These are phyloP conservation scores for Macaria notata DNA, from an alignment of 2,888 invertebrate genomes.

Conservation along the genomic window DNA sequence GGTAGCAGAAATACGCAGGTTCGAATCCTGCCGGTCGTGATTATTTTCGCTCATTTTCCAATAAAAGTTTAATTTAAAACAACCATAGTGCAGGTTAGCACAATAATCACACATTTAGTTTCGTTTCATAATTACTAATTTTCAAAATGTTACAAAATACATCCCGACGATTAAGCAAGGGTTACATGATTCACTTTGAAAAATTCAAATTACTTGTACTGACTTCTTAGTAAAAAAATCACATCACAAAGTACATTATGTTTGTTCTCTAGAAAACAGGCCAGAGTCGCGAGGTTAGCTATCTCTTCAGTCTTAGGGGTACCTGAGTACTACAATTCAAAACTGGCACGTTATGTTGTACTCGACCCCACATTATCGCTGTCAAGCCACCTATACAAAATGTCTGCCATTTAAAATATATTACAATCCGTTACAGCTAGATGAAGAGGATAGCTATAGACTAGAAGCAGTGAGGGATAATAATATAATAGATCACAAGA, in stretches of 20 bases:
- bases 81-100: too few species aligned
- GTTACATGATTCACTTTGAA: constrained; percentile 62
- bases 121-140: constrained; percentile 17
- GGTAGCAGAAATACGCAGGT: too few species aligned
- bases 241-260: constrained; percentile 47
- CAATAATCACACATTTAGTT: constrained; percentile 27
- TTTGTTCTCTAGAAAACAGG: constrained; percentile 15
- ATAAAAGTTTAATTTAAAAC: too few species aligned
- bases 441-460: constrained; percentile 7
- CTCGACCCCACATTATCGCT: too few species aligned
- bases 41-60: too few species aligned
- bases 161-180: constrained; percentile 59
- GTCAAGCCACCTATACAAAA: too few species aligned
- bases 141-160: constrained; percentile 50
- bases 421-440: background rate
- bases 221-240: constrained; percentile 61
- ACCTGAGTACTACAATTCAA: too few species aligned
- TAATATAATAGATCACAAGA: background rate
- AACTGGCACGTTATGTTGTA: too few species aligned
- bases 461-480: constrained; percentile 9
- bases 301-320: background rate
- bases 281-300: constrained; percentile 9
- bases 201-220: constrained; percentile 63
- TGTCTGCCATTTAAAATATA: too few species aligned
- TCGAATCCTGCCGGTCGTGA: too few species aligned